Conservation (phyloP, 2,113 vertebrate species). For the Cricetomys ansorgei region DNA sequence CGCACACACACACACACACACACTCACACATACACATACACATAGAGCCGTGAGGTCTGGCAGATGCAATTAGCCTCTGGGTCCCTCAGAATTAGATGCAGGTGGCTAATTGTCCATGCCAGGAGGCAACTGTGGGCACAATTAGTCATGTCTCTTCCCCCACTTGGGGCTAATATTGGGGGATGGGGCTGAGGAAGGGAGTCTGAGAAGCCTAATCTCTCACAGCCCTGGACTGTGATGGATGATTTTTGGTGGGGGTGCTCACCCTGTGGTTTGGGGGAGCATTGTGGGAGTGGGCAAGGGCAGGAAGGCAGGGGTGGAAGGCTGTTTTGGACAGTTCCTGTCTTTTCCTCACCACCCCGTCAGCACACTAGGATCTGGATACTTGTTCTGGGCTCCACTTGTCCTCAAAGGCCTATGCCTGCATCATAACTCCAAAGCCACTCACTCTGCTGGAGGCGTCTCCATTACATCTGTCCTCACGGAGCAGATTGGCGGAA, state of each 20-base stretch:
- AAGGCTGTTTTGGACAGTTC: background rate
- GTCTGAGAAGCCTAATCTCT: rapidly evolving
- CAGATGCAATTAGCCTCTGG: slow-evolving; percentile 77
- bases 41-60: slow-evolving; percentile 58
- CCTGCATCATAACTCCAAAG: background rate
- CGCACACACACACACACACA: background rate
- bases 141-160: slow-evolving; percentile 70
- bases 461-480: background rate
- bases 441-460: rapidly evolving
- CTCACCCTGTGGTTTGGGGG: background rate
- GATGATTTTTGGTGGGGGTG: background rate
- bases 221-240: background rate
- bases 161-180: slow-evolving; percentile 41
- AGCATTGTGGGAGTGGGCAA: background rate
- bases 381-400: too few relatives aligned
- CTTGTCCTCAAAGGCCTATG: background rate
- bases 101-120: slow-evolving; percentile 81
- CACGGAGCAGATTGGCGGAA: background rate
- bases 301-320: background rate
- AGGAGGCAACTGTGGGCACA: slow-evolving; percentile 75
- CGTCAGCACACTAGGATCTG: rapidly evolving
- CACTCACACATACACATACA: background rate
- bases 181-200: background rate
- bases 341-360: rapidly evolving
- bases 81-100: slow-evolving; percentile 78